Conservation (phyloP, 2,797 vertebrate species). For the Rachycentron canadum region DNA sequence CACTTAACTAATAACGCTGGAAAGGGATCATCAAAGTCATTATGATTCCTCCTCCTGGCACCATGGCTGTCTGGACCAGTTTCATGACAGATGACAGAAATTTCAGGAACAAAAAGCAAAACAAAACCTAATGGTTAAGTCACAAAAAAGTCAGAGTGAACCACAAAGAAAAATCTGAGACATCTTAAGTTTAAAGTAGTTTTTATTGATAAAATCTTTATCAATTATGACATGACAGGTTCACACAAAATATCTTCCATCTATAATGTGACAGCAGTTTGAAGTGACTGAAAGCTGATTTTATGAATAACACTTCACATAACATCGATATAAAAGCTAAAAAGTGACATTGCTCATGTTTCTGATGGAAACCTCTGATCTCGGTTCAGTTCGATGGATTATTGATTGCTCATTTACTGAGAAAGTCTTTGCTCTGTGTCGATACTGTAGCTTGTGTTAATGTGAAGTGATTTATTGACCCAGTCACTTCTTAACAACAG, state of each 20-base stretch:
- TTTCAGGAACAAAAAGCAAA: no score
- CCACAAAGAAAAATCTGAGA: not conserved
- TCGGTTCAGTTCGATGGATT: not conserved
- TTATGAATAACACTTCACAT: not conserved
- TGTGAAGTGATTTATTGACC: not conserved
- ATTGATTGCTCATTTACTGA: not conserved
- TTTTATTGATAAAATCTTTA: slow-evolving; percentile 36
- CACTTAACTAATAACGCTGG: no score
- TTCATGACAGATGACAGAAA: not conserved
- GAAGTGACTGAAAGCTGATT: not conserved
- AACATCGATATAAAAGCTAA: slow-evolving; percentile 22
- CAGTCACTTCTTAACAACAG: not conserved
- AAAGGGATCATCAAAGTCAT: no score
- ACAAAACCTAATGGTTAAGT: no score
- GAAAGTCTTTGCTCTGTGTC: not conserved
- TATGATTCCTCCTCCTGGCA: no score
- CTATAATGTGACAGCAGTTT: not conserved
- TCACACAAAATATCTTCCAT: slow-evolving; percentile 9
- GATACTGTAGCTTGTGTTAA: not conserved
- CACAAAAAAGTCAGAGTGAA: no score
- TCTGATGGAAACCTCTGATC: not conserved
- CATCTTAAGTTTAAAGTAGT: not conserved
- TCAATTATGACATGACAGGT: slow-evolving; percentile 6
- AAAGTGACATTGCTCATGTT: slow-evolving; percentile 1
- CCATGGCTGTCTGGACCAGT: not conserved